Evolutionary conservation across 2,888 invertebrate genomes (phyloP), one percentile per base, ranked within the genome.

Genomic region (Exocentrus adspersus): DNA sequence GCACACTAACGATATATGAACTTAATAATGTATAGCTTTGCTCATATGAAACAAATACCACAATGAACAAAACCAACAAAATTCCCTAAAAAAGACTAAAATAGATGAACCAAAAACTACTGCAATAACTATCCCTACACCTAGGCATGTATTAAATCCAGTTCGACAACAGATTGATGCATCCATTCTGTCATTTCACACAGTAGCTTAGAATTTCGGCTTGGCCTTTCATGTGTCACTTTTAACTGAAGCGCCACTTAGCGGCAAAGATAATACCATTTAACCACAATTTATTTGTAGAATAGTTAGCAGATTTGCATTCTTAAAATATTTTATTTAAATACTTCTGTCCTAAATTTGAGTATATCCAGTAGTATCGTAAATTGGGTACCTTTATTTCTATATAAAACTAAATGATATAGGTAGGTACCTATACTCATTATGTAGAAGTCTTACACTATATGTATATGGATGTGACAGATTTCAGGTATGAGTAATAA

Each of bases 321-420:
- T 54, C 43, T 43, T 54, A 43, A 43, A 43, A 43, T 43, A 42
- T 28, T 28, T 54, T 17, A 17, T 54, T 43, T 43, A 53, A 37
- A n/a, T n/a, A n/a, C n/a, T n/a, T 24, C 21, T 21, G 42, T 45
- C 43, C 54, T 10, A 14, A 54, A 54, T 54, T 54, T 54, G 43
- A 54, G 43, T 54, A 54, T 43, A 54, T 54, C 43, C 54, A 54
- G 43, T 54, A 37, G 54, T 43, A 43, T 51, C 62, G 24, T 62
- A 58, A 62, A 58, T 62, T 50, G n/a, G n/a, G n/a, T 48, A 42
- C 14, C 45, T 62, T 51, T 50, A 46, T 52, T 20, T 51, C 50
- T 21, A 62, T 42, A 57, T 37, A 58, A 52, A 37, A 24, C 51
- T 58, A 32, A 52, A 42, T 56, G 62, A 62, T 62, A 62, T 56